Base-by-base conservation (phyloP, 2,797 vertebrate genomes). In the Manis crassicaudata region DNA sequence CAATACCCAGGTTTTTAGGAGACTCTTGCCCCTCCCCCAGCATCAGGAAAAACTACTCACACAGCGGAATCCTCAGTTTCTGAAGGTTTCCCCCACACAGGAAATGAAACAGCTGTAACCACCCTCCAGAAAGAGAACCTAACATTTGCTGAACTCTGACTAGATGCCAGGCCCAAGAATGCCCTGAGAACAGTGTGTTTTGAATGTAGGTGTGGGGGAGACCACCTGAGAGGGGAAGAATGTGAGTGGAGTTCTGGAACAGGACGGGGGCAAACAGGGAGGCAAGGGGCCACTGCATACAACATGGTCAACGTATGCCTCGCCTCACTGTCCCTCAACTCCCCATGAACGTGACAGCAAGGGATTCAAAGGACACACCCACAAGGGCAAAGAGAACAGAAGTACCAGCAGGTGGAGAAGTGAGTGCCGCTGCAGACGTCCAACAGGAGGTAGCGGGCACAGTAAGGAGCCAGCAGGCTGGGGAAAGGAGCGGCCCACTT, bases 261-360 rank as follows among this genome's bases (percentile, higher is more conserved):
- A 27, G 11, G 6, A 7, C 4, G 0, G 4, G 23, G n/a, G 12
- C 6, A 1, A 21, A 12, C 46, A 2, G 10, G 17, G 20, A 82
- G 10, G 35, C 40, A 85, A 32, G 18, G 9, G 11, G 35, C 4
- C 12, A 3, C 37, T 54, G 46, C 58, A 72, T 8, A 16, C 1
- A 35, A 56, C 56, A 73, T 7, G 37, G 50, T 73, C 43, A 85
- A 60, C 14, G 62, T 0, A 54, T 3, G 25, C 20, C 43, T 3
- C 60, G 12, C 7, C 84, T 73, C 21, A 7, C 1, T 63, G 46
- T 50, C 72, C 35, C 86, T 58, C 14, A 14, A 72, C 58, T 3
- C 5, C 9, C 72, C 23, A 67, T 29, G 56, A 56, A 72, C 23
- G 20, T 18, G 29, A 82, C 46, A 81, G 17, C 7, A 58, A 72